phyloP scores from a whole-genome alignment of 2,888 invertebrate species.

The Neelides folsomi region DNA sequence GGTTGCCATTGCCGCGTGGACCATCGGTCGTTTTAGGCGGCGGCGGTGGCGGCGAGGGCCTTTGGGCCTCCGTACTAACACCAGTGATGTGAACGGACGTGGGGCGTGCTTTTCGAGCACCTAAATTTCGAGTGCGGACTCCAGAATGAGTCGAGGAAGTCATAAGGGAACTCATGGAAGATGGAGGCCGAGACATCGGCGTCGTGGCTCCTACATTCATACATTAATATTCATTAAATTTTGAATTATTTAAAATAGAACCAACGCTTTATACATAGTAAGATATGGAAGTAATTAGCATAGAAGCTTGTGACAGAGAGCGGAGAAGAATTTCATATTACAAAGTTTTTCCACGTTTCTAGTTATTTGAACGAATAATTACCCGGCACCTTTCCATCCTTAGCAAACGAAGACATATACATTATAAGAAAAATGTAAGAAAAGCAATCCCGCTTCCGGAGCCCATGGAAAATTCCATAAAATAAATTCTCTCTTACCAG shows the following conservation, averaged over 20 bases:
- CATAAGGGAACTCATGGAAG: slow-evolving; percentile 26
- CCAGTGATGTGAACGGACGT: slow-evolving; percentile 32
- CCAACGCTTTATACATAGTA: neutral
- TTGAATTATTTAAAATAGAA: too few relatives aligned
- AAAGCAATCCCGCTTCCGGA: too few relatives aligned
- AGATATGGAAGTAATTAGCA: slow-evolving; percentile 1
- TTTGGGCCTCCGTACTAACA: slow-evolving; percentile 8
- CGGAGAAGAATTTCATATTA: too few relatives aligned
- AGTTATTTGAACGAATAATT: slow-evolving; percentile 3
- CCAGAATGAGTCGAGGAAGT: slow-evolving; percentile 30
- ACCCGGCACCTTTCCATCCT: slow-evolving; percentile 7
- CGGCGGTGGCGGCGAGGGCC: neutral
- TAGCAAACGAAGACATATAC: too few relatives aligned
- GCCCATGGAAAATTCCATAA: too few relatives aligned
- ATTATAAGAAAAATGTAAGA: too few relatives aligned
- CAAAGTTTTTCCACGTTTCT: too few relatives aligned
- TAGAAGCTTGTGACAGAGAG: too few relatives aligned
- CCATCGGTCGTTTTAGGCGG: neutral
- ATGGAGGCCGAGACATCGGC: slow-evolving; percentile 20
- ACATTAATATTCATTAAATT: neutral
- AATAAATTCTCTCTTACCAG: slow-evolving; percentile 4
- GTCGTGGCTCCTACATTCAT: slow-evolving; percentile 11
- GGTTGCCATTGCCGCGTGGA: neutral
- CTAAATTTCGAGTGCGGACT: slow-evolving; percentile 18
- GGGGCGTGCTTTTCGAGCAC: slow-evolving; percentile 26